phyloP scores from a whole-genome alignment of 2,888 invertebrate genomes.

The Enchytraeus crypticus region DNA sequence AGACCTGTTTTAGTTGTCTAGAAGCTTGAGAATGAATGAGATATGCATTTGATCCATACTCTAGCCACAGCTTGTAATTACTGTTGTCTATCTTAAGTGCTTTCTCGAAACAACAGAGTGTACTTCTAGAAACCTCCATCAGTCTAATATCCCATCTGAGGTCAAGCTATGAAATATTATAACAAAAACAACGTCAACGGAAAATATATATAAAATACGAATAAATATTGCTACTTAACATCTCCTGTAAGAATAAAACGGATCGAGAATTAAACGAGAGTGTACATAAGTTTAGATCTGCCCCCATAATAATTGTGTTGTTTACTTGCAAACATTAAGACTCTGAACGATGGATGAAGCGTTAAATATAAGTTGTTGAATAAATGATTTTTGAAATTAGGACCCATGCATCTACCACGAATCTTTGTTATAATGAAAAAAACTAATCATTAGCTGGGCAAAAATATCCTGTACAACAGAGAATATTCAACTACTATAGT shows the following conservation, averaged over 20 bases:
- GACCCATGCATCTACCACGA: no score
- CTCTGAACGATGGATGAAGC: no score
- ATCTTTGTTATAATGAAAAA: no score
- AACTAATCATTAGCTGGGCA: no score
- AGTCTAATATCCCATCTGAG: conserved; percentile 33
- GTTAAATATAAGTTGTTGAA: no score
- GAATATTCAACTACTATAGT: no score
- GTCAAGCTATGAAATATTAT: conserved; percentile 18
- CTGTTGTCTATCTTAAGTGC: conserved; percentile 65
- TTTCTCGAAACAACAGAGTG: conserved; percentile 70
- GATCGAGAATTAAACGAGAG: background rate
- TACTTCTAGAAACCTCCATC: conserved; percentile 55
- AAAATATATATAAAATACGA: background rate
- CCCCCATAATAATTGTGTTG: no score
- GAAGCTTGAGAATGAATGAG: conserved; percentile 83
- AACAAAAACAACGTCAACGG: background rate
- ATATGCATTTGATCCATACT: conserved; percentile 82
- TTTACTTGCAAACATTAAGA: no score
- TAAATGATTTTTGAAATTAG: no score
- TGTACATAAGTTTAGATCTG: no score
- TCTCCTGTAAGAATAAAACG: background rate
- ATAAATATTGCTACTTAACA: background rate
- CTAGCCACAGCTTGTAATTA: conserved; percentile 70
- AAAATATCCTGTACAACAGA: no score
- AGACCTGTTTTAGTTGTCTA: conserved; percentile 70